These are phyloP conservation scores for Mesochorus sp. DNA, from an alignment of 2,888 invertebrate genomes.

Conservation along the genomic window DNA sequence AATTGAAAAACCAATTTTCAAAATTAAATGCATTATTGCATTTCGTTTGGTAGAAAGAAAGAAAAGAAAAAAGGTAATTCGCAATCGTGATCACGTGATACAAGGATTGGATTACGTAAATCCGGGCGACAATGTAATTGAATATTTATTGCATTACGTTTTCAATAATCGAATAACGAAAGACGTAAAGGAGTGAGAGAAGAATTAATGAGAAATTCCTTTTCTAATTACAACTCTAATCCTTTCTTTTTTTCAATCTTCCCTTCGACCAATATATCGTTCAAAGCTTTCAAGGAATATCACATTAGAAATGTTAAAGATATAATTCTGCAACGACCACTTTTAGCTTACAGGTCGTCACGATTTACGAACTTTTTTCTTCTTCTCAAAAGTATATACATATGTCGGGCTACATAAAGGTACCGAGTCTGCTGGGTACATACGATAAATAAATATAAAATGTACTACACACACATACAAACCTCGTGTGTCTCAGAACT, in stretches of 20 bases:
- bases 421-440: not conserved
- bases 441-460: not conserved
- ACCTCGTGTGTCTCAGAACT: too few relatives aligned
- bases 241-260: not conserved
- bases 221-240: not conserved
- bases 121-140: not conserved
- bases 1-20: too few relatives aligned
- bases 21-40: too few relatives aligned
- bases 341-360: too few relatives aligned
- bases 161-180: not conserved
- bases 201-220: not conserved
- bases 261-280: not conserved
- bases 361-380: not conserved
- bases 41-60: too few relatives aligned
- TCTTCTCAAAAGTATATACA: not conserved
- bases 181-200: not conserved
- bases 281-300: not conserved
- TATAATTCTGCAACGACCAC: too few relatives aligned
- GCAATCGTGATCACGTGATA: not conserved
- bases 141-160: not conserved
- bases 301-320: too few relatives aligned
- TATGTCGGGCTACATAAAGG: not conserved
- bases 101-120: constrained; percentile 1
- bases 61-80: not conserved
- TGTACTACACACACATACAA: too few relatives aligned